Base-by-base conservation (phyloP, 2,888 invertebrate species). In the Augochlorella aurata region DNA sequence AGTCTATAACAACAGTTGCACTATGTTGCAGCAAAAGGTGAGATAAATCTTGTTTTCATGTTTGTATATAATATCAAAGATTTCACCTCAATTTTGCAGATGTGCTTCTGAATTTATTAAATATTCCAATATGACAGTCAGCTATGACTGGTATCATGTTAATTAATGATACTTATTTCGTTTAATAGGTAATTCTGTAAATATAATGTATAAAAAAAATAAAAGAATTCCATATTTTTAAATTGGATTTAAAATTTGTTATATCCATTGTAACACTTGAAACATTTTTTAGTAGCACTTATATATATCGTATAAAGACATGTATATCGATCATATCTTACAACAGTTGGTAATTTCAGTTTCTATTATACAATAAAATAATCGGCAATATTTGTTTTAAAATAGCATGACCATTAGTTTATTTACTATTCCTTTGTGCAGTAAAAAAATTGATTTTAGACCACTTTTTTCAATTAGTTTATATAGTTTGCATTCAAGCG, bases 21-120 rank as follows among this genome's bases (percentile, higher is more conserved):
- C 83, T 91, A 70, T 91, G 90, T 52, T 93, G 93, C 74, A 89
- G 89, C 68, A 90, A 87, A 85, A 92, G 89, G 92, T 92, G 90
- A 85, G n/a, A 65, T 67, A 78, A 63, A 61, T 70, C 79, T 74
- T 77, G 67, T 67, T 50, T 74, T 38, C 74, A 73, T 54, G 18
- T 69, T 52, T 44, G n/a, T 74, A 58, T 38, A 54, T 66, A 47
- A 83, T 69, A 70, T 78, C 45, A 63, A 72, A 58, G 63, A 54
- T 75, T 79, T 44, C 70, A 77, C 74, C 67, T 77, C 85, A 74
- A 81, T 80, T 86, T 87, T 88, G 54, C 86, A 92, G 92, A 83
- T 92, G 92, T 67, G 91, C 91, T 63, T 81, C 82, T 49, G 86
- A 88, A 63, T 92, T 91, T 77, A 77, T 86, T 61, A 79, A 82